These are phyloP conservation scores for Drosophila borealis DNA, from an alignment of 2,888 invertebrate species.

Conservation along the genomic window DNA sequence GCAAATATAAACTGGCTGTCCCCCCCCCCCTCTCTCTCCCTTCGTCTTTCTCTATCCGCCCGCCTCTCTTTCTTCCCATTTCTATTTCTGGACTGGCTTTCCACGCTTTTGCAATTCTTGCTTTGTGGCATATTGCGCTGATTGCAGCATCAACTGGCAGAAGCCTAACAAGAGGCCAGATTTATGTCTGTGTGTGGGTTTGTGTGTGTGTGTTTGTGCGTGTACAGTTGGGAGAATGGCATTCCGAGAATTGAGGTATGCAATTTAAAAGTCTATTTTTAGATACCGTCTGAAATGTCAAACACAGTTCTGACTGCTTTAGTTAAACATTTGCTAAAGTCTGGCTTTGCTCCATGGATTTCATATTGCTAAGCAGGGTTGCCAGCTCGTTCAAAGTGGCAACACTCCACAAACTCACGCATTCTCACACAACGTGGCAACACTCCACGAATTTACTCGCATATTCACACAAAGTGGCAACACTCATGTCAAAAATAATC, in stretches of 20 bases:
- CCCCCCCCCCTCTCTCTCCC: background rate
- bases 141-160: conserved; percentile 26
- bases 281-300: background rate
- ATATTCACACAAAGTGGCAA: too few species aligned
- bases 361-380: too few species aligned
- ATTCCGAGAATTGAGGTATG: conserved; percentile 4
- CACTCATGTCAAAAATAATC: too few species aligned
- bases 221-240: conserved; percentile 1
- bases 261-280: conserved; percentile 8
- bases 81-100: background rate
- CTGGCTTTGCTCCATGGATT: background rate
- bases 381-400: too few species aligned
- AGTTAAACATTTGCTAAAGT: background rate
- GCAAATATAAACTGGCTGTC: conserved; percentile 48
- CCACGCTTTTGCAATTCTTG: conserved; percentile 4
- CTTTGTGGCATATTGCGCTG: conserved; percentile 40
- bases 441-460: too few species aligned
- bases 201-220: background rate
- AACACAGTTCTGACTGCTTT: too few species aligned
- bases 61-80: background rate
- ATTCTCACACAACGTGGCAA: too few species aligned
- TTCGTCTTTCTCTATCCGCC: background rate
- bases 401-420: too few species aligned
- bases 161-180: conserved; percentile 12
- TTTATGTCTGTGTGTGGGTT: background rate